Conservation (phyloP, 2,113 vertebrate genomes). For the Dipodomys ordii region DNA sequence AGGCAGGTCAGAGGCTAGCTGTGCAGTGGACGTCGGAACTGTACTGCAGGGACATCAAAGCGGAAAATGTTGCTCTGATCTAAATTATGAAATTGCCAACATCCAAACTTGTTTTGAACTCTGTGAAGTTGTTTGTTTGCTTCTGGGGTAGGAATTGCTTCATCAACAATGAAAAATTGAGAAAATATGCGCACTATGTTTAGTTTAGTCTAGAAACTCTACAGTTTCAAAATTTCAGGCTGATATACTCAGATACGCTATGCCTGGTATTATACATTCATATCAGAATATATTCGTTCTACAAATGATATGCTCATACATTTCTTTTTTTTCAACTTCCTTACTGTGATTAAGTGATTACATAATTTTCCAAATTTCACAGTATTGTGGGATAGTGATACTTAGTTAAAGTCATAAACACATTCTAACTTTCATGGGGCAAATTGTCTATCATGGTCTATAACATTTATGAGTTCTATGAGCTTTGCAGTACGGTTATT, state of each 20-base stretch:
- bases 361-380: too few species aligned
- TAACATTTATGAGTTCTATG: too few species aligned
- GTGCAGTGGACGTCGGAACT: background rate
- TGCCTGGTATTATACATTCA: background rate
- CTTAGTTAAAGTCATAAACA: too few species aligned
- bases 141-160: background rate
- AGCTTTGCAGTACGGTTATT: too few species aligned
- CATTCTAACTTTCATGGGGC: too few species aligned
- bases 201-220: background rate
- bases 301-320: background rate
- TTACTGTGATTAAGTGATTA: too few species aligned
- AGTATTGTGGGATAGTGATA: too few species aligned
- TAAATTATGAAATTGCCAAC: background rate
- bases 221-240: background rate
- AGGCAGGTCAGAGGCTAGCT: background rate
- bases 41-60: accelerated
- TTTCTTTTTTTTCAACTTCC: background rate
- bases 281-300: background rate
- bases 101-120: background rate
- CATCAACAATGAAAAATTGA: background rate
- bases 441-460: too few species aligned
- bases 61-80: background rate
- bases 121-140: background rate
- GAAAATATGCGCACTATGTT: constrained; percentile 3
- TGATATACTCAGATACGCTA: background rate